Conservation (phyloP, 2,797 vertebrate species). For the Cossypha dichroa region DNA sequence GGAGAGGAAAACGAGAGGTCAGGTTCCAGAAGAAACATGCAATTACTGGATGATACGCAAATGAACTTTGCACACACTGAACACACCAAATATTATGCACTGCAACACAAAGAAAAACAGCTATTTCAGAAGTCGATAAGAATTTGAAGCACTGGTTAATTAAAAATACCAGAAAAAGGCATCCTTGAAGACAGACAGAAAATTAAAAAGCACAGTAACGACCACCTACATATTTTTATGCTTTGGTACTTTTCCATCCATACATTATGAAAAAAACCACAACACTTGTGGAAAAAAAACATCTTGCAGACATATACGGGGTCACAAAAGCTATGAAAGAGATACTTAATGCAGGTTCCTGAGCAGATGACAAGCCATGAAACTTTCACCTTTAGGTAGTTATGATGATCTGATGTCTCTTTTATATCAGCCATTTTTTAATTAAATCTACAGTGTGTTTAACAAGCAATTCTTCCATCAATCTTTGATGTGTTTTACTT, state of each 20-base stretch:
- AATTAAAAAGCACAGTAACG: neutral
- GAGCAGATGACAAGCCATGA: constrained; percentile 30
- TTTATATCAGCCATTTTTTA: constrained; percentile 31
- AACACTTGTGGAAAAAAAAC: neutral
- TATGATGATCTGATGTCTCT: constrained; percentile 37
- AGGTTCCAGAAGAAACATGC: neutral
- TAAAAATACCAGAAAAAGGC: neutral
- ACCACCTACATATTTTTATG: neutral
- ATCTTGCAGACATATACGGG: neutral
- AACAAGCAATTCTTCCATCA: constrained; percentile 58
- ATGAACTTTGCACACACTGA: neutral
- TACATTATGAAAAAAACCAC: neutral
- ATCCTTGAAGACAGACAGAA: neutral
- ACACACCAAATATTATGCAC: neutral
- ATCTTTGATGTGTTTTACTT: constrained; percentile 58
- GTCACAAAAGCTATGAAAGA: constrained; percentile 27
- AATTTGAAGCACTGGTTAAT: neutral
- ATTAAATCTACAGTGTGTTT: constrained; percentile 46
- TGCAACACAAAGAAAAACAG: neutral
- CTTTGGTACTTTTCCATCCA: neutral
- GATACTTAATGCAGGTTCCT: constrained; percentile 15
- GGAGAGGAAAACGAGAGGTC: neutral
- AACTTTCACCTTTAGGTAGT: constrained; percentile 36
- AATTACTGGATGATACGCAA: neutral
- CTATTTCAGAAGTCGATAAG: neutral